These are phyloP conservation scores for Drosophila kanapiae DNA, from an alignment of 1,140 invertebrate species.

Conservation along the genomic window DNA sequence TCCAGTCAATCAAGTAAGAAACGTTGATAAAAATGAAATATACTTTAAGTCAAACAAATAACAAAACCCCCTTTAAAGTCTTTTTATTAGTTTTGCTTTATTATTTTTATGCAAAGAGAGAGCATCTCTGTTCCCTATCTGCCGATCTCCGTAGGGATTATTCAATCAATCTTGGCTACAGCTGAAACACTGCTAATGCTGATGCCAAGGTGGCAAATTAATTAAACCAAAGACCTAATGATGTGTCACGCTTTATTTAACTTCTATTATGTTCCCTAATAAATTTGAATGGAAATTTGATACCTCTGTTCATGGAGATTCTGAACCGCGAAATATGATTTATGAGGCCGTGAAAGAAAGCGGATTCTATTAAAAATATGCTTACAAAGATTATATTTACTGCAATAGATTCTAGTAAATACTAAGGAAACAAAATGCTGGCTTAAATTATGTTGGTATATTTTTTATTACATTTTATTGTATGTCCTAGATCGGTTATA, in stretches of 20 bases:
- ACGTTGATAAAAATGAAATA: neutral
- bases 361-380: neutral
- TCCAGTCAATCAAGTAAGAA: neutral
- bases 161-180: slow-evolving; percentile 5
- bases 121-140: neutral
- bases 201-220: slow-evolving; percentile 17
- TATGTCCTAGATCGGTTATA: too few relatives aligned
- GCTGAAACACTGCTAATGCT: neutral
- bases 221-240: slow-evolving; percentile 27
- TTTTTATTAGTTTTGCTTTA: neutral
- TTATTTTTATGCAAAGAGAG: neutral
- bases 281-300: slow-evolving; percentile 30
- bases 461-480: neutral
- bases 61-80: neutral
- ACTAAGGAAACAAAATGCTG: neutral
- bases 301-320: slow-evolving; percentile 4
- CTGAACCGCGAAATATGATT: slow-evolving; percentile 37
- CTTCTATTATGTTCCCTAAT: slow-evolving; percentile 19
- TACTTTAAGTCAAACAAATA: neutral
- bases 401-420: too few relatives aligned
- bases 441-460: neutral
- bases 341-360: slow-evolving; percentile 29
- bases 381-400: neutral
- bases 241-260: slow-evolving; percentile 28
- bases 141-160: neutral